Evolutionary conservation across 2,888 invertebrate species (phyloP).

Genomic region (Gasteruption jaculator): DNA sequence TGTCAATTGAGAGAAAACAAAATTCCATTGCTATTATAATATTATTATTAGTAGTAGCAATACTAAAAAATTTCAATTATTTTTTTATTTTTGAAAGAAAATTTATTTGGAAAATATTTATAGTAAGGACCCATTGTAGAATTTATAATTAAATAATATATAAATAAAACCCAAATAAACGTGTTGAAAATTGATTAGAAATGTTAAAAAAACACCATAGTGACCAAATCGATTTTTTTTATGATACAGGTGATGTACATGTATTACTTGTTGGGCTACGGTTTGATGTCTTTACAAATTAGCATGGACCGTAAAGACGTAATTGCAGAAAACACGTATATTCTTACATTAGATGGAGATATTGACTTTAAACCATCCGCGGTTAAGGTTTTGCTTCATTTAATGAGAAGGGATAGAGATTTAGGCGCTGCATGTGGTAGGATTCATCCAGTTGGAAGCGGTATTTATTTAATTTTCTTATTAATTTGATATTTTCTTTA

Average conservation of each 20-base stretch:
- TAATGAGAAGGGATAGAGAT: conserved; percentile 78
- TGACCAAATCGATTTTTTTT: too few species aligned
- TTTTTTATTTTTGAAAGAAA: background rate
- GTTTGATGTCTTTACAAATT: conserved; percentile 66
- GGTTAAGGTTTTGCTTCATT: conserved; percentile 72
- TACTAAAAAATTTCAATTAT: too few species aligned
- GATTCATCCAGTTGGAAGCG: conserved; percentile 77
- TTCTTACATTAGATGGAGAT: conserved; percentile 83
- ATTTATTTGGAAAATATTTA: too few species aligned
- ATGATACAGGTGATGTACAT: conserved; percentile 76
- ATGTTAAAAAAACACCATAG: too few species aligned
- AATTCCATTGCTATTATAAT: too few species aligned
- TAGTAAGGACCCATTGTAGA: too few species aligned
- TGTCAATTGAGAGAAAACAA: too few species aligned
- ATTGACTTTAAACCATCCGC: conserved; percentile 82
- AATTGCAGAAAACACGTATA: conserved; percentile 76
- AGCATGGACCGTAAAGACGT: conserved; percentile 60
- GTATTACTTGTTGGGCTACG: conserved; percentile 83
- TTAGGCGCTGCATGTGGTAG: conserved; percentile 86
- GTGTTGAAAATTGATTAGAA: too few species aligned
- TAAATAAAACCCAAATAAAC: too few species aligned
- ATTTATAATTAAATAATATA: too few species aligned
- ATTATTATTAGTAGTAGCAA: too few species aligned
- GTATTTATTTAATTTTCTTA: conserved; percentile 37
- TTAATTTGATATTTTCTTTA: background rate